Base-by-base conservation (phyloP, 2,888 invertebrate species). In the Polia nebulosa region DNA sequence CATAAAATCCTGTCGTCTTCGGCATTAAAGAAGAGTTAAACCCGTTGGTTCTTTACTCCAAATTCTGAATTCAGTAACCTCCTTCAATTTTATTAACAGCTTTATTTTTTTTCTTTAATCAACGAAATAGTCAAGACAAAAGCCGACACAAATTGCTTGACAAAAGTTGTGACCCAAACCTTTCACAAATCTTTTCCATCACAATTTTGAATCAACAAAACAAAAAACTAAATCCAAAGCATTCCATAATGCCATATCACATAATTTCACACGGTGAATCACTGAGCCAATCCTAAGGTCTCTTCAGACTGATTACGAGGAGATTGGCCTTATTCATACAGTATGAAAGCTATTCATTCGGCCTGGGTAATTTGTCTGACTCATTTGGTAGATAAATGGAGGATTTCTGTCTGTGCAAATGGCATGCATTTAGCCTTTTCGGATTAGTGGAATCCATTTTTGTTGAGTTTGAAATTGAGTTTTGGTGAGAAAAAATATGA, bases 321-420 rank as follows among this genome's bases (percentile, higher is more conserved):
- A 80, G 44, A 80, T 75, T 80, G 80, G 61, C 39, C 59, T 62
- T 61, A 80, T 80, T 80, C 76, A 77, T 70, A 17, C 53, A 1
- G n/a, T 44, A 69, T 69, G 57, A 55, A 58, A 51, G 63, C 52
- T 39, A 68, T 78, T 67, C 51, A 62, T 25, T 11, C 47, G 25
- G 67, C 11, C 56, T 45, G 44, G 34, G 49, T 67, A 47, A 61
- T 73, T 41, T 4, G 17, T 56, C 47, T 68, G 68, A 68, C 56
- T 74, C 76, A 79, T 65, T 64, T 13, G 7, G 8, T 17, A 13
- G 20, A 9, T 34, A 39, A 29, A 56, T 59, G 9, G 44, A 64
- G 55, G 49, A 78, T 15, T 71, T 58, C 25, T 39, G 11, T 25
- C 34, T 55, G 22, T 44, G 20, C 22, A 66, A 29, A 17, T 36